Evolutionary conservation across 2,797 vertebrate genomes (phyloP).

Genomic region (Gymnocypris eckloni): DNA sequence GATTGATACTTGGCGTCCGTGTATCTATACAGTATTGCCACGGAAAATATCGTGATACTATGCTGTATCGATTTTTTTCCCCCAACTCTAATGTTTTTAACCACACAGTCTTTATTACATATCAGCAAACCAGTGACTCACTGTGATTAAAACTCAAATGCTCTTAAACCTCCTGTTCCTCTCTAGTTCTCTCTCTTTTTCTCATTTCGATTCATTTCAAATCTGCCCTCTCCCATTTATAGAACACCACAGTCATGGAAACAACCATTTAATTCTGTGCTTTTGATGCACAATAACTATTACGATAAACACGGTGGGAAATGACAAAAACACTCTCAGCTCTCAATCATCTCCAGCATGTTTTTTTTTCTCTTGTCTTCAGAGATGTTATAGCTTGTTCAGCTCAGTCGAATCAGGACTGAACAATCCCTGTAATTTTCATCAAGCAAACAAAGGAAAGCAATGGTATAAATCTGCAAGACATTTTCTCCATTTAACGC

Average conservation of each 20-base stretch:
- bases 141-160: conserved; percentile 26
- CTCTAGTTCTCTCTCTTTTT: conserved; percentile 7
- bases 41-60: no score
- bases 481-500: conserved; percentile 16
- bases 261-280: conserved; percentile 38
- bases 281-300: conserved; percentile 49
- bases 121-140: conserved; percentile 23
- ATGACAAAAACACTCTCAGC: conserved; percentile 24
- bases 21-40: no score
- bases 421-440: conserved; percentile 49
- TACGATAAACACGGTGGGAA: conserved; percentile 25
- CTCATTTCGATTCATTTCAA: conserved; percentile 41
- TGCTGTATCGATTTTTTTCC: no score
- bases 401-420: background rate
- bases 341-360: conserved; percentile 48
- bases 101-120: background rate
- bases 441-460: conserved; percentile 54
- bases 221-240: conserved; percentile 43
- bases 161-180: background rate
- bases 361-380: background rate
- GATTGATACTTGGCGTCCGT: no score
- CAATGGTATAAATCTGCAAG: conserved; percentile 41
- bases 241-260: conserved; percentile 58
- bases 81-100: background rate
- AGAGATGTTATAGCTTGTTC: conserved; percentile 13